Base-by-base conservation (phyloP, 1,140 invertebrate genomes). In the Centruroides vittatus region DNA sequence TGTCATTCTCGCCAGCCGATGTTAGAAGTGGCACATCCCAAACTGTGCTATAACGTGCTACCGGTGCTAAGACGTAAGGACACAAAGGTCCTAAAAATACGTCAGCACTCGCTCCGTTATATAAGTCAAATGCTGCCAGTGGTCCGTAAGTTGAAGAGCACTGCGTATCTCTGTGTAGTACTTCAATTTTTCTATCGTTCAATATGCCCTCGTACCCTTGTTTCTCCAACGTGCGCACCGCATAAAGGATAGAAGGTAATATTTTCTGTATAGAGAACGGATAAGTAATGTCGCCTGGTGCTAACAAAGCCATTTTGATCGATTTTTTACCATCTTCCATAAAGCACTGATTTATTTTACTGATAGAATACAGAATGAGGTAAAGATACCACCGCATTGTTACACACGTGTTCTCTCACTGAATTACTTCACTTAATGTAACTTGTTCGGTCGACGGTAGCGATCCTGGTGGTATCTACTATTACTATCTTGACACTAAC, bases 11-110 rank as follows among this genome's bases (percentile, higher is more conserved):
- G 0, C 84, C 91, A 0, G 86, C 88, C 0, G 89, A 82, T 3
- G 89, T 92, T 6, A 96, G 72, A 2, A 95, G 82, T 0, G 93
- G 91, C 13, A 93, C 85, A 3, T 83, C 77, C 92, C 92, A 96
- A 12, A 81, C 81, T 6, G 86, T 83, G 1, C 88, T 82, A 70
- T 93, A 93, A 11, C 91, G 78, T 1, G 88, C 85, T 2, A 96
- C 88, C 1, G 91, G 90, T 0, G 91, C 89, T 57, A 95, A 80
- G 5, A 88, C 88, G 73, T 93, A 95, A 67, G 93, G 89, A 73
- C 91, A 95, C 2, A 90, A 83, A 0, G 92, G 86, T 0, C 92
- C 93, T 67, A 95, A 79, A 70, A 94, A 90, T 1, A 86, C 88
- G 75, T 94, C 86, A 81, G 80, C 68, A 65, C 73, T 65, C 60